A percentile compares a stretch with the other conserved stretches of the same genome.
These are phyloP conservation scores for Xerus rutilus DNA, from an alignment of 2,797 vertebrate species.

Conservation along the genomic window DNA sequence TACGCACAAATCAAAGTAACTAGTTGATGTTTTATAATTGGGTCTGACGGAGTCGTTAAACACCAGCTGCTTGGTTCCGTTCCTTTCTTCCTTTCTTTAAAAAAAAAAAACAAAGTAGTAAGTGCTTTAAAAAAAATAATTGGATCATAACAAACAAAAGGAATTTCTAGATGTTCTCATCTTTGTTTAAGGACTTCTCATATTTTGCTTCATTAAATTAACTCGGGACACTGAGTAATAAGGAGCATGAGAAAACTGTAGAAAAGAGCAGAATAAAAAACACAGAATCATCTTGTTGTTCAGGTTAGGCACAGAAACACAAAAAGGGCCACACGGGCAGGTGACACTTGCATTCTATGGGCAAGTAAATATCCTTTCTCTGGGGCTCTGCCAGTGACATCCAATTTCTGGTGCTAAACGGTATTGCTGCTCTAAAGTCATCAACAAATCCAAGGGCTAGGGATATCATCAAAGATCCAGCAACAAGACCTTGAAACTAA, in stretches of 20 bases:
- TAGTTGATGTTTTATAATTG: conserved; percentile 98
- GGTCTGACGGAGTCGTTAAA: conserved; percentile 98
- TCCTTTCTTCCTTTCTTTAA: not conserved
- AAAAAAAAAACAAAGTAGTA: conserved; percentile 69
- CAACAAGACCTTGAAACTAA: not conserved
- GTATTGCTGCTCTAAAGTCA: not conserved
- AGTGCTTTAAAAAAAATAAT: conserved; percentile 65
- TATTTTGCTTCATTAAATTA: conserved; percentile 65
- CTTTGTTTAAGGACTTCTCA: not conserved
- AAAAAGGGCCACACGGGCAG: not conserved
- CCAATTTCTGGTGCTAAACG: conserved; percentile 4
- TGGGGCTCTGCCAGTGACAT: not conserved
- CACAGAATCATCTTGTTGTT: not conserved
- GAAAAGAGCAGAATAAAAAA: conserved; percentile 29
- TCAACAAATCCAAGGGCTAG: not conserved
- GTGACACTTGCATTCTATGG: not conserved
- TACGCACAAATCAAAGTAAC: conserved; percentile 97
- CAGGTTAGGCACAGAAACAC: not conserved
- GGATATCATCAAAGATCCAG: not conserved
- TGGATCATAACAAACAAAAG: conserved; percentile 71
- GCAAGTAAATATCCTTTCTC: conserved; percentile 21
- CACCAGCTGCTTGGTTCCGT: conserved; percentile 96
- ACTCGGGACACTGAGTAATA: conserved; percentile 47
- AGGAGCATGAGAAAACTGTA: conserved; percentile 2
- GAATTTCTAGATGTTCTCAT: conserved; percentile 61